These are phyloP conservation scores for Ochropleura leucogaster DNA, from an alignment of 2,888 invertebrate species.

Conservation along the genomic window DNA sequence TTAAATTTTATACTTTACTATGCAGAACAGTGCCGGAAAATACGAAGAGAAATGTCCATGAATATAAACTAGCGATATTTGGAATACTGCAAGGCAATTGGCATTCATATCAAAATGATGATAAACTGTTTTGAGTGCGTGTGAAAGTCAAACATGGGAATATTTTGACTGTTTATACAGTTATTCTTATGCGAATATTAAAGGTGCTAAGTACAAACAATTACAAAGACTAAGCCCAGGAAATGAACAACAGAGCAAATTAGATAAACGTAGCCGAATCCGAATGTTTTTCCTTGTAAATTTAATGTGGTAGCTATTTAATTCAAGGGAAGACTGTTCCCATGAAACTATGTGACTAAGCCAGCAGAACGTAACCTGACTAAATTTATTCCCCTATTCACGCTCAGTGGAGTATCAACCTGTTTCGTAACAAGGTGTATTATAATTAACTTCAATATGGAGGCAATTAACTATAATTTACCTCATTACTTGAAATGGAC, in stretches of 20 bases:
- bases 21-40: constrained; percentile 4
- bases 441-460: constrained; percentile 8
- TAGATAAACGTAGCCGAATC: constrained; percentile 7
- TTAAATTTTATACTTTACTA: constrained; percentile 32
- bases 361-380: constrained; percentile 3
- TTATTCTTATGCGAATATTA: constrained; percentile 1
- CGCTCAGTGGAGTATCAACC: constrained; percentile 32
- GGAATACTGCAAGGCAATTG: constrained; percentile 22
- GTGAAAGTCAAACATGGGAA: constrained; percentile 28
- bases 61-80: constrained; percentile 20
- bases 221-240: neutral
- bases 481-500: constrained; percentile 5
- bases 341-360: constrained; percentile 19
- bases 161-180: constrained; percentile 5
- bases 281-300: constrained; percentile 18
- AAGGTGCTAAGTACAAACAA: neutral
- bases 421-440: constrained; percentile 8
- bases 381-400: constrained; percentile 33
- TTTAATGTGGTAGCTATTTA: constrained; percentile 17
- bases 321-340: constrained; percentile 24
- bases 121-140: constrained; percentile 29
- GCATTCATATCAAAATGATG: constrained; percentile 17
- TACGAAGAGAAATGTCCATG: constrained; percentile 15
- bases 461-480: neutral
- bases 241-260: constrained; percentile 28